These are phyloP conservation scores for Drosophila siamana DNA, from an alignment of 2,888 invertebrate genomes.

Conservation along the genomic window DNA sequence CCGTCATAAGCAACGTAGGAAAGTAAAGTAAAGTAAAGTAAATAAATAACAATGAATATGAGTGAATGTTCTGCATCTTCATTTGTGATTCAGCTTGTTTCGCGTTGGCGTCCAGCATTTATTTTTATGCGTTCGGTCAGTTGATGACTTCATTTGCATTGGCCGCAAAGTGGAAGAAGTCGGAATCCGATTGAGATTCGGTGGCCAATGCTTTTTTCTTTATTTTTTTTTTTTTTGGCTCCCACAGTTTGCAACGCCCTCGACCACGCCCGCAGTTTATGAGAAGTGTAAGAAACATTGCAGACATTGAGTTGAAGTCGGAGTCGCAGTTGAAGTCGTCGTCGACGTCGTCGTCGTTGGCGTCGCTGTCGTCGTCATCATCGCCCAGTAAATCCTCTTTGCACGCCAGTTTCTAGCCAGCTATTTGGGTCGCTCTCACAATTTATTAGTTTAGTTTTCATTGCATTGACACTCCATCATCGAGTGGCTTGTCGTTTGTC, in stretches of 20 bases:
- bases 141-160: conserved; percentile 13
- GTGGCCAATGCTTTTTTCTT: background rate
- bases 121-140: conserved; percentile 8
- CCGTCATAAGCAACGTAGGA: background rate
- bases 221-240: too few species aligned
- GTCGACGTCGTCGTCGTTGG: background rate
- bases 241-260: conserved; percentile 27
- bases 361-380: conserved; percentile 2
- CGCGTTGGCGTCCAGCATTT: background rate
- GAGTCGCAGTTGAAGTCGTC: conserved; percentile 1
- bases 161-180: background rate
- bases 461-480: conserved; percentile 82
- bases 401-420: conserved; percentile 78
- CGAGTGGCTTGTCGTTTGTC: conserved; percentile 80
- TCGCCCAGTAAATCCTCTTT: conserved; percentile 74
- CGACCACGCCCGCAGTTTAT: conserved; percentile 18
- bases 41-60: conserved; percentile 6
- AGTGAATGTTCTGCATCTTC: background rate
- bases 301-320: background rate
- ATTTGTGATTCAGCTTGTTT: background rate
- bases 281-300: background rate
- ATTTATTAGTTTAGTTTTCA: conserved; percentile 82
- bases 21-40: background rate
- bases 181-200: background rate
- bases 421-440: conserved; percentile 81